Conservation (phyloP, 2,797 vertebrate genomes). For the Brachyalestes nurse region DNA sequence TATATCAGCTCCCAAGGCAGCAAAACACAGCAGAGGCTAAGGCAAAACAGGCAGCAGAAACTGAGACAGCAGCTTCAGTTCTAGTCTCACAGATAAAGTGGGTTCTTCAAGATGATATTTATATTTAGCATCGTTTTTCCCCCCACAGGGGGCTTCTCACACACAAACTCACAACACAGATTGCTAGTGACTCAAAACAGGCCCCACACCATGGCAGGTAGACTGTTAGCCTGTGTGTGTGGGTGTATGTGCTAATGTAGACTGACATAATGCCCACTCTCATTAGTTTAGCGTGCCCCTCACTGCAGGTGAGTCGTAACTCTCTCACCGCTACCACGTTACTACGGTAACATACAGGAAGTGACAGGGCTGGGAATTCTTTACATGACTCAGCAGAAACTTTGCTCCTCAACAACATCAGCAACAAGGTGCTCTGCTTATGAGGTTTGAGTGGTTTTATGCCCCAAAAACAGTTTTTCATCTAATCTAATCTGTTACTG, state of each 20-base stretch:
- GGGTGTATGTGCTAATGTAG: conserved; percentile 20
- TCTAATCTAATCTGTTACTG: too few species aligned
- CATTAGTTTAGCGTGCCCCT: conserved; percentile 28
- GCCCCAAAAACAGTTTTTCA: too few species aligned
- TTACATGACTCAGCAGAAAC: not conserved
- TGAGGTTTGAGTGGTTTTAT: too few species aligned
- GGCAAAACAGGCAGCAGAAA: not conserved
- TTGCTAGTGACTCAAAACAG: not conserved
- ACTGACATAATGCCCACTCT: conserved; percentile 21
- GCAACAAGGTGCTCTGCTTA: not conserved
- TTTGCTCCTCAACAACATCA: not conserved
- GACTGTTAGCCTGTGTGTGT: not conserved
- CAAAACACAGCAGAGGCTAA: conserved; percentile 4
- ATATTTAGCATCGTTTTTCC: not conserved
- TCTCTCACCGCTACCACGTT: conserved; percentile 12
- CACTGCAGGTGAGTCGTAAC: conserved; percentile 8
- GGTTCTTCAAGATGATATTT: not conserved
- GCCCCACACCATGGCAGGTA: not conserved
- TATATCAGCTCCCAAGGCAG: not conserved
- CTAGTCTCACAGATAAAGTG: not conserved
- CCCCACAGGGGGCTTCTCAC: not conserved
- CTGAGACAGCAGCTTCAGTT: not conserved
- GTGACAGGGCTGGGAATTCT: not conserved
- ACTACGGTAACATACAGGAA: conserved; percentile 4
- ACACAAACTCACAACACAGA: not conserved